phyloP scores from a whole-genome alignment of 2,113 vertebrate species.

The Tachuris rubrigastra region DNA sequence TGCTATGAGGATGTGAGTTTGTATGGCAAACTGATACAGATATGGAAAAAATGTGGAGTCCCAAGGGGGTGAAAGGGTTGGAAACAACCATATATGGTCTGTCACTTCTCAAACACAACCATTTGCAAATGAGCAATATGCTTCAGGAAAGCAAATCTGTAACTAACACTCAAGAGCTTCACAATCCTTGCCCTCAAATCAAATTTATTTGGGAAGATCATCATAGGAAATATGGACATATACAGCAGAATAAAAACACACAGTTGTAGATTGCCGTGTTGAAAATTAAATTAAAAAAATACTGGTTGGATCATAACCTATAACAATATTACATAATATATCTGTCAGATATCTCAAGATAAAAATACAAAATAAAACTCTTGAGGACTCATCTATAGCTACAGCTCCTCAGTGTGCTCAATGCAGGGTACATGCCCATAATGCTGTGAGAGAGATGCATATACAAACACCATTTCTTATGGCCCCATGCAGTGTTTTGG shows the following conservation, averaged over 20 bases:
- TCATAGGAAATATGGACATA: slow-evolving; percentile 71
- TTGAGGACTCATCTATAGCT: slow-evolving; percentile 6
- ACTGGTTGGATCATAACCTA: slow-evolving; percentile 53
- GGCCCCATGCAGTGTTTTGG: slow-evolving; percentile 45
- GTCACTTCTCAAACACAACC: neutral
- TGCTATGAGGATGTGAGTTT: neutral
- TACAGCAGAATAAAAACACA: slow-evolving; percentile 71
- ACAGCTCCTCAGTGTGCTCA: slow-evolving; percentile 15
- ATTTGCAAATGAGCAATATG: neutral
- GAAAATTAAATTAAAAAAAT: slow-evolving; percentile 70
- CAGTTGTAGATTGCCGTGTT: slow-evolving; percentile 37
- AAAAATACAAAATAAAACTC: slow-evolving; percentile 51
- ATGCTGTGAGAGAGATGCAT: slow-evolving; percentile 24
- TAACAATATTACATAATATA: slow-evolving; percentile 54
- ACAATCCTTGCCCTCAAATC: slow-evolving; percentile 63
- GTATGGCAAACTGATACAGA: neutral
- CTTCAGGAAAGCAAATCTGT: slow-evolving; percentile 6
- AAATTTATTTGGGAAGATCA: slow-evolving; percentile 76
- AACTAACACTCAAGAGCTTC: slow-evolving; percentile 48
- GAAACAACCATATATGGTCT: neutral
- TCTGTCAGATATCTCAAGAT: slow-evolving; percentile 33
- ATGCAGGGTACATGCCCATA: slow-evolving; percentile 36
- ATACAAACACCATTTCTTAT: slow-evolving; percentile 20
- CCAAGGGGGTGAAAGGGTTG: neutral
- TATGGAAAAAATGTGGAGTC: neutral